A percentile compares a stretch with the other conserved stretches of the same genome.
Evolutionary conservation across 2,888 invertebrate genomes (phyloP).

Genomic region (Anaspis maculata): DNA sequence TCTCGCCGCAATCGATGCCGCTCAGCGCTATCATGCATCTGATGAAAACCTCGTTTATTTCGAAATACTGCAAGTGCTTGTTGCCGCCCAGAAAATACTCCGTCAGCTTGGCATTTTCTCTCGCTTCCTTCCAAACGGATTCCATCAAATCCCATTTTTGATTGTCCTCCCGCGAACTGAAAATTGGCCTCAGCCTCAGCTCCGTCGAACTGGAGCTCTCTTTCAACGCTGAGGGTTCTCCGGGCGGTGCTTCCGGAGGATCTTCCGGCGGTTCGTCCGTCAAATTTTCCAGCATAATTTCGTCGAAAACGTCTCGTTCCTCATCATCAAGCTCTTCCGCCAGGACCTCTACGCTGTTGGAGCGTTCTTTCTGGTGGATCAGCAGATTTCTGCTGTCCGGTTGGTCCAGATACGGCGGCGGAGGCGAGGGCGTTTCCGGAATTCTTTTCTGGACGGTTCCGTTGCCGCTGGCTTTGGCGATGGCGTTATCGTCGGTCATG

Average conservation of each 20-base stretch:
- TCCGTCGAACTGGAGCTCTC: slow-evolving; percentile 2
- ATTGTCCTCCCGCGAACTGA: no score
- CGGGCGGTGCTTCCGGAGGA: slow-evolving; percentile 1
- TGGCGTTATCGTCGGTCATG: no score
- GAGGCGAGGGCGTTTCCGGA: no score
- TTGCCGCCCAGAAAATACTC: slow-evolving; percentile 5
- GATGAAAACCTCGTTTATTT: slow-evolving; percentile 8
- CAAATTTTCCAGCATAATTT: background rate
- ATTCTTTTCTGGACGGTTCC: background rate
- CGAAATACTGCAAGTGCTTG: slow-evolving; percentile 4
- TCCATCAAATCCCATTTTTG: no score
- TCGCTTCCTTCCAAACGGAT: no score
- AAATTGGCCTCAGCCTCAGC: slow-evolving; percentile 3
- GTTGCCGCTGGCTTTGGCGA: background rate
- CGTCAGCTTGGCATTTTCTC: slow-evolving; percentile 4
- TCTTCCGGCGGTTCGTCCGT: no score
- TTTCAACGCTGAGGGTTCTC: slow-evolving; percentile 2
- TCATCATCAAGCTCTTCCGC: background rate
- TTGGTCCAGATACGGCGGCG: background rate
- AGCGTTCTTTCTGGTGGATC: background rate
- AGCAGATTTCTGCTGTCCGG: background rate
- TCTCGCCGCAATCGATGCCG: slow-evolving; percentile 5
- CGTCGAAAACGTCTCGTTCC: background rate
- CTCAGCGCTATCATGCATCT: slow-evolving; percentile 2
- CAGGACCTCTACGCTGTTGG: background rate